Conservation (phyloP, 2,113 vertebrate species). For the Periophthalmus modestus region DNA sequence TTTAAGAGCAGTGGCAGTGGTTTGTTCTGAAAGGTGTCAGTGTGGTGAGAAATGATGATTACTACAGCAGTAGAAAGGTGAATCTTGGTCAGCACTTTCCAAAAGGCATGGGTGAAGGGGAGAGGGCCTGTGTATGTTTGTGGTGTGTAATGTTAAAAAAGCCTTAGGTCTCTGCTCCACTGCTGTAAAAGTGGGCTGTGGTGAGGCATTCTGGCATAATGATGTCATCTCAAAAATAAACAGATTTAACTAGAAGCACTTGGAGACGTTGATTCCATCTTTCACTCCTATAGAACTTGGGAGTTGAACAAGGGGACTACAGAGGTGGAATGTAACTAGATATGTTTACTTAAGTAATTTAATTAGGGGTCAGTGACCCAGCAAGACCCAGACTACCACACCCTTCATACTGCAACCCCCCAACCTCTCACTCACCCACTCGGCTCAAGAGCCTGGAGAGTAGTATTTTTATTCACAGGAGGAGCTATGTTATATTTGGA, state of each 20-base stretch:
- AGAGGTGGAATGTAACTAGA: neutral
- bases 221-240: conserved; percentile 40
- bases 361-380: conserved; percentile 1
- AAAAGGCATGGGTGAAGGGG: neutral
- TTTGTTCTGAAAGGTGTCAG: conserved; percentile 40
- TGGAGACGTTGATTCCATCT: neutral
- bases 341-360: neutral
- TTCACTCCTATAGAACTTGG: neutral
- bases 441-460: no score
- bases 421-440: neutral
- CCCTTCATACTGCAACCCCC: neutral
- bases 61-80: conserved; percentile 22
- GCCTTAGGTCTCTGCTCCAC: conserved; percentile 14
- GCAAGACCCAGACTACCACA: conserved; percentile 1
- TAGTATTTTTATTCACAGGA: neutral
- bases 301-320: conserved; percentile 2
- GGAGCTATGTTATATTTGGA: neutral
- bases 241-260: conserved; percentile 5
- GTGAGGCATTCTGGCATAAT: conserved; percentile 18
- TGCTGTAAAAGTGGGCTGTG: conserved; percentile 8
- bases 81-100: conserved; percentile 45
- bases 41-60: conserved; percentile 47
- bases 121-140: conserved; percentile 12
- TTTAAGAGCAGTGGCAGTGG: conserved; percentile 29
- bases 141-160: conserved; percentile 21